Evolutionary conservation across 1,140 invertebrate species (phyloP), one percentile per base, ranked within the genome.

Genomic region (Ostrea edulis): DNA sequence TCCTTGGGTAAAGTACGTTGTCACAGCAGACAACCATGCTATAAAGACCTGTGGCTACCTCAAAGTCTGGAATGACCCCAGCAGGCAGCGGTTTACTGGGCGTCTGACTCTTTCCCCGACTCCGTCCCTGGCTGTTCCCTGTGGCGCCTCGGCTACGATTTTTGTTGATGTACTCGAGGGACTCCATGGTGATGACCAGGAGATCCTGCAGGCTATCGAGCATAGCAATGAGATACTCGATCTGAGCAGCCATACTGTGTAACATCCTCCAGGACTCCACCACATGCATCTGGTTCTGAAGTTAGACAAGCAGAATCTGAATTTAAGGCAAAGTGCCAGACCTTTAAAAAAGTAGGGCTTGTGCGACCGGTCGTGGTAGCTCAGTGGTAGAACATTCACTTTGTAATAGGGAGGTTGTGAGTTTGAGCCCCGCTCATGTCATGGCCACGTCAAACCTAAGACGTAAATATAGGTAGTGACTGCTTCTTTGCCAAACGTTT

Each of bases 181-280:
- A 87, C 82, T 93, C 93, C 84, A 92, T 86, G 1, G 84, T 87
- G 86, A 92, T 89, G 20, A 89, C 87, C 17, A 92, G 89, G 8
- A 94, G 88, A 35, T 94, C 93, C 58, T 92, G 92, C 51, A 94
- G 86, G 3, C 92, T 85, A 54, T 91, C 88, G 55, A 91, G 90
- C 77, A 94, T 87, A 54, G 68, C 84, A 22, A 91, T 90, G 4
- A 92, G 85, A 87, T 94, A 94, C 77, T 93, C 93, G 8, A 93
- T 89, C 85, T 92, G 91, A 2, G 87, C 92, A 14, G 92, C 92
- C 58, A 93, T 89, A 44, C 92, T 92, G 90, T 94, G 93, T 35
- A 93, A 87, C 90, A 94, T 90, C 35, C 90, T 86, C 93, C 93
- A 94, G 17, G 91, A 87, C 44, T 93, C 93, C 11, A 89, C 92